Conservation (phyloP, 2,888 invertebrate genomes). For the Chymomyza caudatula region DNA sequence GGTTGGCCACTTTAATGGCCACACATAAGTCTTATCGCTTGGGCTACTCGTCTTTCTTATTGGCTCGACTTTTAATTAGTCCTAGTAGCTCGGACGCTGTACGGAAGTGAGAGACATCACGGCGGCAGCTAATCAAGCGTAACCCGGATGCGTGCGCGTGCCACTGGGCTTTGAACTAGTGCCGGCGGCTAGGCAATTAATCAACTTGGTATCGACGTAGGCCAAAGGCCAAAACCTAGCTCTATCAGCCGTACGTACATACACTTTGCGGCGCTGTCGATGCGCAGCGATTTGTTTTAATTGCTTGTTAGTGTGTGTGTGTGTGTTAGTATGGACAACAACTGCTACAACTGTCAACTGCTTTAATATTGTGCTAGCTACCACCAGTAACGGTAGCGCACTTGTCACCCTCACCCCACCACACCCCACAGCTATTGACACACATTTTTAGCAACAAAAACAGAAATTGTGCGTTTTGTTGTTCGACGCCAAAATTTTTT, state of each 20-base stretch:
- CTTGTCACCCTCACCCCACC: background rate
- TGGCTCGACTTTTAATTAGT: background rate
- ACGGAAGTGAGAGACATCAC: background rate
- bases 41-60: background rate
- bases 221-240: background rate
- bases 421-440: constrained; percentile 37
- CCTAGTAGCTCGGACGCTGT: background rate
- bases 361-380: constrained; percentile 47
- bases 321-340: constrained; percentile 1
- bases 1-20: background rate
- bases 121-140: background rate
- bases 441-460: constrained; percentile 39
- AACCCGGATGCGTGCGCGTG: background rate
- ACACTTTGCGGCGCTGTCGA: background rate
- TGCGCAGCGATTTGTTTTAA: constrained; percentile 3
- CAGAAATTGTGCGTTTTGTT: constrained; percentile 12
- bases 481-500: background rate
- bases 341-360: constrained; percentile 44
- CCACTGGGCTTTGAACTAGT: background rate
- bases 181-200: constrained; percentile 7
- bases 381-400: background rate
- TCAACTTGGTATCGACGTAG: constrained; percentile 7
- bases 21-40: background rate
- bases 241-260: no score
- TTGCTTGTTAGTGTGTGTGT: background rate